Base-by-base conservation (phyloP, 1,140 invertebrate species). In the Philotrypesis tridentata region DNA sequence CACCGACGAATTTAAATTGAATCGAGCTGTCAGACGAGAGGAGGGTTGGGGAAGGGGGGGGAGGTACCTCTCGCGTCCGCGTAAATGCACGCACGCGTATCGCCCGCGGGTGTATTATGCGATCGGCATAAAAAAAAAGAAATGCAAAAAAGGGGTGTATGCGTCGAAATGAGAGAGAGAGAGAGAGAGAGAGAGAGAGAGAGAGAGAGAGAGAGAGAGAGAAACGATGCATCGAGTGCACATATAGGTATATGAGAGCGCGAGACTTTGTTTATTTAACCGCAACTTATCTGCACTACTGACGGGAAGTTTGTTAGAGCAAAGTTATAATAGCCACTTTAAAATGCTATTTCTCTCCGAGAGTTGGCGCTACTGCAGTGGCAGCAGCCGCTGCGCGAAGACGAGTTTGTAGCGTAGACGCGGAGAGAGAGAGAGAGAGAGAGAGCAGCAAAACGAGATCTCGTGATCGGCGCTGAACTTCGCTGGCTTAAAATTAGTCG, bases 1-100 rank as follows among this genome's bases (percentile, higher is more conserved):
- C 48, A 11, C n/a, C 60, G 25, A 43, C 48, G 48, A 48, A 48
- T 68, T 77, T 25, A 77, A 77, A 77, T 77, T 77, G 75, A 77
- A 77, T 76, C 75, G 23, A 3, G 0, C 4, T 11, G 55, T 55
- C 48, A n/a, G 1, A 21, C 48, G 48, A 14, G n/a, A n/a, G n/a
- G n/a, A n/a, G n/a, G n/a, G n/a, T n/a, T n/a, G n/a, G n/a, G n/a
- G n/a, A n/a, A n/a, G n/a, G n/a, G n/a, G n/a, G n/a, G n/a, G n/a
- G n/a, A n/a, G n/a, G n/a, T n/a, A n/a, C n/a, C n/a, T n/a, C n/a
- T n/a, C n/a, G n/a, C n/a, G n/a, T n/a, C n/a, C n/a, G n/a, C n/a
- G n/a, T n/a, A n/a, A n/a, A n/a, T n/a, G n/a, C n/a, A n/a, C n/a
- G n/a, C n/a, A n/a, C n/a, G n/a, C n/a, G 3, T 37, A 3, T 37